Base-by-base conservation (phyloP, 2,797 vertebrate species). In the Notolepis coatsorum region DNA sequence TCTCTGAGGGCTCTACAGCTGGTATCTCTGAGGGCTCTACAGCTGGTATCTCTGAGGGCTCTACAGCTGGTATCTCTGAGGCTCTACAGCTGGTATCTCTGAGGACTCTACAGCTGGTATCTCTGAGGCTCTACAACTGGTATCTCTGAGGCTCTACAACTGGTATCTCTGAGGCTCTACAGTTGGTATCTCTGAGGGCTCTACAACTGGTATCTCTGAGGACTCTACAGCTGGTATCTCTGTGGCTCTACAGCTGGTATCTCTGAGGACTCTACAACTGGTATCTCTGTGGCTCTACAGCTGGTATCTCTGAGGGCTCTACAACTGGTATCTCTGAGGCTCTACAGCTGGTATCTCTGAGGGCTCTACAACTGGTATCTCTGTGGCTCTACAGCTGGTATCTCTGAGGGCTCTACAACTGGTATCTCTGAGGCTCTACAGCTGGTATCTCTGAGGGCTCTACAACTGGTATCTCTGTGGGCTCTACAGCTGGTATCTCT, bases 331-430 rank as follows among this genome's bases (percentile, higher is more conserved):
- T n/a, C 71, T 68, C 45, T 21, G 55, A 72, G 2, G 9, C 15
- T n/a, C n/a, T n/a, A n/a, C n/a, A n/a, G n/a, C n/a, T 6, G 1
- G 49, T 47, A 61, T 56, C n/a, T 80, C 61, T 20, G 42, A 43
- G 42, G 73, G 49, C 64, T 20, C 55, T 81, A 71, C 82, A 73
- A 76, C 82, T 85, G 74, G 52, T 54, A 48, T 69, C 69, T 62
- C 54, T 20, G 47, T 80, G 77, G 77, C 72, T 80, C 71, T 59
- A 67, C 48, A 80, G 75, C 73, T 88, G 82, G 74, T 64, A 61
- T 85, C 88, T 86, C 84, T 87, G 75, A 80, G 5, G 45, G 81
- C 79, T 79, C 75, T n/a, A n/a, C n/a, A n/a, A n/a, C n/a, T n/a
- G n/a, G n/a, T n/a, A n/a, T n/a, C 71, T 68, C 45, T 21, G 55